Conservation (phyloP, 2,888 invertebrate genomes). For the Monoplex corrugatus region DNA sequence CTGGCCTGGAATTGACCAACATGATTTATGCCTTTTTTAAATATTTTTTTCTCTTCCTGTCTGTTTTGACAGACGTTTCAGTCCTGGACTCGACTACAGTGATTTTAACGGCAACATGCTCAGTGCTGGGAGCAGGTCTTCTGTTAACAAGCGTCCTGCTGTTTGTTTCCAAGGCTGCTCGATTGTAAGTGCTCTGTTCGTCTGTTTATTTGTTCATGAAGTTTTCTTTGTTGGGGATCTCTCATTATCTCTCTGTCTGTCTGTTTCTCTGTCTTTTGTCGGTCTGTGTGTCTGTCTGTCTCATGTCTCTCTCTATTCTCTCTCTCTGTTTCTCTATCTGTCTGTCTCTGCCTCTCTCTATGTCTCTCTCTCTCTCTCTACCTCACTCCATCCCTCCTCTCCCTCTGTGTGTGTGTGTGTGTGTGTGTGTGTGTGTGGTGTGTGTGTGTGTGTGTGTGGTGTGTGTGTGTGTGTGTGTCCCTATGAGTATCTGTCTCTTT, state of each 20-base stretch:
- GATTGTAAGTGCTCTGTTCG: background rate
- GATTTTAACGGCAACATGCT: background rate
- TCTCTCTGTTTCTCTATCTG: background rate
- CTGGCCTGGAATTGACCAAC: background rate
- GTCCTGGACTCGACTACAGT: background rate
- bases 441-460: too few species aligned
- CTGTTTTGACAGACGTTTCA: background rate
- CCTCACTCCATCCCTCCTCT: too few species aligned
- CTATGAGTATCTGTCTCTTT: background rate
- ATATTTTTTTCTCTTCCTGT: background rate
- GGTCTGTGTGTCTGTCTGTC: background rate
- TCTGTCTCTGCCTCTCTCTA: too few species aligned
- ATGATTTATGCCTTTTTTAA: background rate
- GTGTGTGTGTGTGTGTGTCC: too few species aligned
- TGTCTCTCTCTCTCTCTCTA: background rate
- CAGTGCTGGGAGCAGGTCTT: constrained; percentile 8
- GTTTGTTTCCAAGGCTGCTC: background rate
- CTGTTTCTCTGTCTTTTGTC: constrained; percentile 9
- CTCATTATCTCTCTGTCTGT: background rate
- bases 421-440: too few species aligned
- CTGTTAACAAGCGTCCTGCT: background rate
- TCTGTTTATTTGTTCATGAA: background rate
- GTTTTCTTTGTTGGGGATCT: background rate
- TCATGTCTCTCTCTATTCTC: constrained; percentile 22
- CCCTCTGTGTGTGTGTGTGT: too few species aligned